Percentiles rank a stretch among this genome's conserved stretches.
Conservation (phyloP, 1,140 invertebrate genomes). For the Pachyrhynchus sulphureomaculatus region DNA sequence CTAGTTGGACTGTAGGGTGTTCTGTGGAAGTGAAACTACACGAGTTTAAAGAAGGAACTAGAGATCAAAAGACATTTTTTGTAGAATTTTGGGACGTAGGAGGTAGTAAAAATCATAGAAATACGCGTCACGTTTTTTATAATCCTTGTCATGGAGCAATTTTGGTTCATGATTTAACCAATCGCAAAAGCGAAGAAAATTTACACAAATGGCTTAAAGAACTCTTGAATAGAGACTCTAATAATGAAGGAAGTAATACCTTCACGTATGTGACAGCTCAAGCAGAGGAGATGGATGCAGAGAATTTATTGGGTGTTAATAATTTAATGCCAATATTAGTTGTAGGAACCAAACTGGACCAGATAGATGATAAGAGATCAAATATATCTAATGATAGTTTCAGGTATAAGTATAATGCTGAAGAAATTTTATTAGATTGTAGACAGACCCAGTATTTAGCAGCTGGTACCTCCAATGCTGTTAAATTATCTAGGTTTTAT, state of each 20-base stretch:
- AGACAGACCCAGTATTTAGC: constrained; percentile 78
- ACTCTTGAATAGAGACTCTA: constrained; percentile 78
- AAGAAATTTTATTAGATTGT: constrained; percentile 90
- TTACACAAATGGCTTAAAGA: constrained; percentile 91
- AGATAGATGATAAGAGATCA: constrained; percentile 70
- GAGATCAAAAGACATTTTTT: constrained; percentile 87
- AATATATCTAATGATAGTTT: constrained; percentile 52
- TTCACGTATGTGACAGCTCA: constrained; percentile 21
- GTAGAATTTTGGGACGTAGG: constrained; percentile 96
- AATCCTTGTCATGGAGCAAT: constrained; percentile 82
- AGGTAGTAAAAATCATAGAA: constrained; percentile 88
- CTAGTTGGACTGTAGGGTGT: constrained; percentile 94
- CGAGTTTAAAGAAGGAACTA: constrained; percentile 92
- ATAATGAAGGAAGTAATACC: constrained; percentile 32
- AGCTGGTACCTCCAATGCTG: constrained; percentile 88
- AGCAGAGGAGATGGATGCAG: constrained; percentile 79
- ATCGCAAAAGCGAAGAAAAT: constrained; percentile 93
- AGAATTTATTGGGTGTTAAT: constrained; percentile 80
- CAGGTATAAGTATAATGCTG: constrained; percentile 89
- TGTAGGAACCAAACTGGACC: constrained; percentile 89
- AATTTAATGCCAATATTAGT: constrained; percentile 88
- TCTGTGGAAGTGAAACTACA: constrained; percentile 94
- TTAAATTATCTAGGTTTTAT: constrained; percentile 91
- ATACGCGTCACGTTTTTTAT: constrained; percentile 91
- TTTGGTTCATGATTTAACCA: constrained; percentile 94